phyloP scores from a whole-genome alignment of 2,797 vertebrate genomes.

The Sebastes taczanowskii region DNA sequence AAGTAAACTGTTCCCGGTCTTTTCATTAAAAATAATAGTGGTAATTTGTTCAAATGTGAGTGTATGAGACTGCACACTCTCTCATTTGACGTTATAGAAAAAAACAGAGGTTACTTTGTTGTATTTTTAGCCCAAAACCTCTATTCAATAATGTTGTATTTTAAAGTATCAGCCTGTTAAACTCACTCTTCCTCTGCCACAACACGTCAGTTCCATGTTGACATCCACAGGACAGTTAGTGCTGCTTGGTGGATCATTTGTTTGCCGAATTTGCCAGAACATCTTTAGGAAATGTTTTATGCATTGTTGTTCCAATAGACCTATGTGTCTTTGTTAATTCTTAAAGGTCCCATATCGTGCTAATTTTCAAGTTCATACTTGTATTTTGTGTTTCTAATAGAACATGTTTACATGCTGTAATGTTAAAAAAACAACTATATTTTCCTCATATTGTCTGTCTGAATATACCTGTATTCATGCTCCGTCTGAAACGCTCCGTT shows the following conservation, averaged over 20 bases:
- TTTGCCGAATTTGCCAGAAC: neutral
- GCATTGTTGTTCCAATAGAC: neutral
- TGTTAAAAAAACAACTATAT: no score
- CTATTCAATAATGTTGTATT: neutral
- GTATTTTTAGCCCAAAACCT: neutral
- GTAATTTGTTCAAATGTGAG: rapidly evolving
- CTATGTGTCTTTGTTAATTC: neutral
- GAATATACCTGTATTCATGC: no score
- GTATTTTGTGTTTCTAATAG: no score
- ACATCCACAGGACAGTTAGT: neutral
- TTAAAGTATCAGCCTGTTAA: neutral
- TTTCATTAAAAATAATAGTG: neutral
- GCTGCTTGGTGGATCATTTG: neutral
- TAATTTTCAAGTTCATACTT: no score
- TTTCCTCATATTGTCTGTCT: no score
- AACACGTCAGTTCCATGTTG: neutral
- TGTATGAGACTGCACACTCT: no score
- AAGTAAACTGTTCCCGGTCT: neutral
- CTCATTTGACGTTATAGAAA: no score
- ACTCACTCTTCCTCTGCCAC: no score
- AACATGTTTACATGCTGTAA: no score
- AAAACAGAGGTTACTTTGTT: neutral
- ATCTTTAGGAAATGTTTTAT: neutral
- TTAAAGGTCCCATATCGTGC: no score
- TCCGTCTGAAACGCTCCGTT: no score